phyloP scores from a whole-genome alignment of 2,113 vertebrate species.

The Trinectes maculatus region DNA sequence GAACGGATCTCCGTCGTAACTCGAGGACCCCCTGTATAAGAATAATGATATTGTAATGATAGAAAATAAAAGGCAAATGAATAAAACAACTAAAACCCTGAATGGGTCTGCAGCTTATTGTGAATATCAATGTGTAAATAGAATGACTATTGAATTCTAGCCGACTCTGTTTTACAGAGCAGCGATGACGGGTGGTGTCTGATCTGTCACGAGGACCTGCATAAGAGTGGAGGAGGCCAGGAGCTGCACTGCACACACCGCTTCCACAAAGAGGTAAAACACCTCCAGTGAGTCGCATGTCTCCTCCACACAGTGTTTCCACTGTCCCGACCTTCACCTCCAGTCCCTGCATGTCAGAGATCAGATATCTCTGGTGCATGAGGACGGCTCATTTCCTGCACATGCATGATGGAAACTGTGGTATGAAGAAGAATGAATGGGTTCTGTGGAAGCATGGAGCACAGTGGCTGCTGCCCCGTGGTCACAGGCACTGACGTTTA shows the following conservation, averaged over 20 bases:
- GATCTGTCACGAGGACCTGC: slow-evolving; percentile 74
- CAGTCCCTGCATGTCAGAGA: slow-evolving; percentile 43
- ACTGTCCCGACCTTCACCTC: background rate
- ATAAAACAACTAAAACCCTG: too few relatives aligned
- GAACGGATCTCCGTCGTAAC: too few relatives aligned
- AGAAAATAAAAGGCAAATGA: too few relatives aligned
- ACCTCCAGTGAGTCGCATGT: slow-evolving; percentile 5
- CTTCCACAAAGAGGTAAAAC: slow-evolving; percentile 79
- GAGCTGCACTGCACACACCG: slow-evolving; percentile 74
- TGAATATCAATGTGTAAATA: too few relatives aligned
- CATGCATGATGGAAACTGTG: slow-evolving; percentile 31
- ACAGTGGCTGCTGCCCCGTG: background rate
- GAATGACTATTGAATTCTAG: background rate
- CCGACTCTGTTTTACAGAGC: slow-evolving; percentile 47
- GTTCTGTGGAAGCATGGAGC: slow-evolving; percentile 28
- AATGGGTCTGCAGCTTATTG: too few relatives aligned
- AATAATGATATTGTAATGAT: too few relatives aligned
- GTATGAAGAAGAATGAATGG: slow-evolving; percentile 22
- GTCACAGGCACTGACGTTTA: background rate
- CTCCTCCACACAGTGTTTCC: background rate
- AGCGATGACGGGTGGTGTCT: slow-evolving; percentile 62
- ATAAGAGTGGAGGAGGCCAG: slow-evolving; percentile 46
- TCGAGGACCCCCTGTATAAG: too few relatives aligned
- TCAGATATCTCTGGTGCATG: slow-evolving; percentile 30
- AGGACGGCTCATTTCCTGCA: slow-evolving; percentile 1